Conservation (phyloP, 2,113 vertebrate species). For the Lynx canadensis region DNA sequence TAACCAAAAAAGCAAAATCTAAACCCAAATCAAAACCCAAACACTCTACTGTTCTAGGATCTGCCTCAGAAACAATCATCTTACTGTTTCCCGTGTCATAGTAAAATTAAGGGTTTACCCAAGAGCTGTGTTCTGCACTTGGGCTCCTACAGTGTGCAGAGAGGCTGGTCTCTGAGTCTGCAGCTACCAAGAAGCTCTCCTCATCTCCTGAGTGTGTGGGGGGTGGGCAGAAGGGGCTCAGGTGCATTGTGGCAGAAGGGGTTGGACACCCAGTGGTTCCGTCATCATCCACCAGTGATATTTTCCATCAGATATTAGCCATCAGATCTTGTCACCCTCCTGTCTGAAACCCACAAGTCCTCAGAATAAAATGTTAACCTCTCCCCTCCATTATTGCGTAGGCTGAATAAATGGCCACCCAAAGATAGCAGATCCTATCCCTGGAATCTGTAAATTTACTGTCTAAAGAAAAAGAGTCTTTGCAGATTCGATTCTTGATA, state of each 20-base stretch:
- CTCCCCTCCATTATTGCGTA: neutral
- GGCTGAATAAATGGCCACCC: neutral
- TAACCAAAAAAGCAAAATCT: constrained; percentile 58
- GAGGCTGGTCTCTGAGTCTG: neutral
- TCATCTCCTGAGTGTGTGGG: neutral
- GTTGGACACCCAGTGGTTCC: neutral
- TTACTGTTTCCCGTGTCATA: constrained; percentile 47
- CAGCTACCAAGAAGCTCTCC: neutral
- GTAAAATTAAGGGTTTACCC: constrained; percentile 42
- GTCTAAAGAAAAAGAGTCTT: neutral
- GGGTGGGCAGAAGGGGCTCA: neutral
- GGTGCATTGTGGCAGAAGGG: neutral
- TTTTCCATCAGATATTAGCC: neutral
- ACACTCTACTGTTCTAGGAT: constrained; percentile 61
- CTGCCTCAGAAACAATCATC: constrained; percentile 47
- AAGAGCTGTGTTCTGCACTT: constrained; percentile 28
- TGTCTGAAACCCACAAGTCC: neutral
- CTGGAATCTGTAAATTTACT: neutral
- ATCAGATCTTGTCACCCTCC: neutral
- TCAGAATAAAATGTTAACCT: neutral
- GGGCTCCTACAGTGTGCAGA: neutral
- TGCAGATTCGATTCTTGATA: neutral
- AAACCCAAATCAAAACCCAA: constrained; percentile 61
- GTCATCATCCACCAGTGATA: neutral
- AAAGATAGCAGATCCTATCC: neutral